Percentiles rank a stretch among this genome's conserved stretches.
Evolutionary conservation across 2,888 invertebrate genomes (phyloP).

Genomic region (Anoncus sp.): DNA sequence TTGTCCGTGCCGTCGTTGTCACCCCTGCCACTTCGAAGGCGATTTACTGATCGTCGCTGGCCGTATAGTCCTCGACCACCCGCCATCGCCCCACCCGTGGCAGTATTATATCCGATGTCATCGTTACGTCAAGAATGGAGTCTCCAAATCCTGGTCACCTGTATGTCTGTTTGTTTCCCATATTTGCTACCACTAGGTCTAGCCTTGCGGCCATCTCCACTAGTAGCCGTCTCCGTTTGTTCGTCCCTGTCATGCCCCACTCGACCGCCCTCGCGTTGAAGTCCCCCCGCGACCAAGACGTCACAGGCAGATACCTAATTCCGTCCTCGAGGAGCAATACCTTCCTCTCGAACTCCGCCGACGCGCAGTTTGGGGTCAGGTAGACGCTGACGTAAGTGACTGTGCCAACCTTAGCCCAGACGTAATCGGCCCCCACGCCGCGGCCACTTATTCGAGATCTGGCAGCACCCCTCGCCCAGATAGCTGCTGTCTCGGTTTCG

Average conservation of each 20-base stretch:
- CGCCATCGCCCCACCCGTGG: slow-evolving; percentile 36
- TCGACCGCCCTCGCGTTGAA: slow-evolving; percentile 56
- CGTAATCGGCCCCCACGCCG: slow-evolving; percentile 38
- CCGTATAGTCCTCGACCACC: slow-evolving; percentile 60
- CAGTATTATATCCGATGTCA: slow-evolving; percentile 37
- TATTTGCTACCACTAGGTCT: slow-evolving; percentile 50
- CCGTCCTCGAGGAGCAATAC: slow-evolving; percentile 56
- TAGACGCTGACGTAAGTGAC: slow-evolving; percentile 54
- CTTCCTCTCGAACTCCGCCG: slow-evolving; percentile 52
- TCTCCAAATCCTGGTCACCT: slow-evolving; percentile 49
- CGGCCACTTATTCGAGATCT: slow-evolving; percentile 22
- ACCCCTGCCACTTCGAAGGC: slow-evolving; percentile 19
- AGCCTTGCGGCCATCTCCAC: slow-evolving; percentile 65
- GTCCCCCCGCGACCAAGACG: slow-evolving; percentile 37
- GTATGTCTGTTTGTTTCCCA: slow-evolving; percentile 51
- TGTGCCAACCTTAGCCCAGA: slow-evolving; percentile 43
- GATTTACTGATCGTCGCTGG: slow-evolving; percentile 64
- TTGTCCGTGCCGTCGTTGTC: slow-evolving; percentile 16
- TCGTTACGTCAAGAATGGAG: slow-evolving; percentile 55
- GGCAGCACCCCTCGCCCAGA: slow-evolving; percentile 48
- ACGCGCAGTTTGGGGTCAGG: slow-evolving; percentile 17
- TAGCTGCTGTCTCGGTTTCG: slow-evolving; percentile 43
- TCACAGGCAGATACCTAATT: slow-evolving; percentile 52
- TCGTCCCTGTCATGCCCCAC: slow-evolving; percentile 62
- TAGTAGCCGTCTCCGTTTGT: slow-evolving; percentile 61